Percentiles rank a stretch among this genome's conserved stretches.
Conservation (phyloP, 2,888 invertebrate species). For the Lucinisca nassula region DNA sequence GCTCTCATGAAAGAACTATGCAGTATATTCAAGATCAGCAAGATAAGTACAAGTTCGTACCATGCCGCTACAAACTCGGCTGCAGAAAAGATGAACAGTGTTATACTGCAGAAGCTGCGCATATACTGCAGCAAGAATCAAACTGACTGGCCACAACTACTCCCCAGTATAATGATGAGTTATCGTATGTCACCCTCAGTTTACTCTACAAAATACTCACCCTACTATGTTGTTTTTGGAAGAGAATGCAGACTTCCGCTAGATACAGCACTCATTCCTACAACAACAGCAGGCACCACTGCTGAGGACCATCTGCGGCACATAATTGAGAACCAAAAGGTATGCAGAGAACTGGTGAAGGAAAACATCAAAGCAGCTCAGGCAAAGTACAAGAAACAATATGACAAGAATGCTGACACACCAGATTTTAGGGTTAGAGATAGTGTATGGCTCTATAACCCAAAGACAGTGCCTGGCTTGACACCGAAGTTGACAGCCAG, state of each 20-base stretch:
- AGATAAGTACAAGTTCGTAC: no score
- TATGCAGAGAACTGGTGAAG: background rate
- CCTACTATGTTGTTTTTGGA: background rate
- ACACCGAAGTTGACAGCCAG: background rate
- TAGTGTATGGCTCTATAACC: background rate
- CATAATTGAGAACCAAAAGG: background rate
- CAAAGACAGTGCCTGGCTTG: background rate
- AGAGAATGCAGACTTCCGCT: background rate
- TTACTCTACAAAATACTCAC: background rate
- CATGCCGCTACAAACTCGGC: conserved; percentile 40
- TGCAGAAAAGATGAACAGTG: conserved; percentile 37
- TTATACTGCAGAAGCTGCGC: conserved; percentile 24
- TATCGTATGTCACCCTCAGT: conserved; percentile 20
- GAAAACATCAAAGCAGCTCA: background rate
- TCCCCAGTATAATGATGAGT: conserved; percentile 51
- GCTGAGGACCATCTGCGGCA: background rate
- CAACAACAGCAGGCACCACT: background rate
- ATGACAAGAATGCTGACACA: background rate
- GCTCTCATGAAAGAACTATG: conserved; percentile 42
- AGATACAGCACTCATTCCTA: background rate
- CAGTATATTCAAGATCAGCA: conserved; percentile 35
- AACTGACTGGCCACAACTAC: conserved; percentile 32
- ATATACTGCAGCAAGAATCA: conserved; percentile 31
- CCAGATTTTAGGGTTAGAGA: background rate
- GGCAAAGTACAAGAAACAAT: background rate